These are phyloP conservation scores for Sepiola atlantica DNA, from an alignment of 2,888 invertebrate genomes.

Conservation along the genomic window DNA sequence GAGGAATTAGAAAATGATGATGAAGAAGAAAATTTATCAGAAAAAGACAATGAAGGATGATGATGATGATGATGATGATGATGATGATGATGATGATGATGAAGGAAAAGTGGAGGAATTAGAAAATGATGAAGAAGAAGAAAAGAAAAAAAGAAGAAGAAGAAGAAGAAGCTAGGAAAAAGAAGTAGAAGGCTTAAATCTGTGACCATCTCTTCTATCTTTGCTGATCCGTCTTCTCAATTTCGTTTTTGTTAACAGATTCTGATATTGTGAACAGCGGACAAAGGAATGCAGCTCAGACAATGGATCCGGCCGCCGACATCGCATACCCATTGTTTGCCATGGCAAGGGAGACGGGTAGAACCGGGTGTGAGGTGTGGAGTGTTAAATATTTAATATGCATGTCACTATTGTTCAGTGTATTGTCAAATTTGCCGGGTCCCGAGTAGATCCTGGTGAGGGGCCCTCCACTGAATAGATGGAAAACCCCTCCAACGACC, in stretches of 20 bases:
- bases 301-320: slow-evolving; percentile 48
- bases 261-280: slow-evolving; percentile 14
- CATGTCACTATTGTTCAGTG: slow-evolving; percentile 12
- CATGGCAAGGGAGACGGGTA: slow-evolving; percentile 18
- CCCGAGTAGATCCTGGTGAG: background rate
- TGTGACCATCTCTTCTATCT: background rate
- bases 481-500: background rate
- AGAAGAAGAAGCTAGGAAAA: background rate
- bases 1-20: background rate
- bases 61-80: too few relatives aligned
- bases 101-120: background rate
- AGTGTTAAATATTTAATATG: slow-evolving; percentile 32
- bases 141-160: background rate
- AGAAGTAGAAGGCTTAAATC: background rate
- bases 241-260: background rate
- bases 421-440: background rate
- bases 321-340: slow-evolving; percentile 45
- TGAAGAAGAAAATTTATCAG: background rate
- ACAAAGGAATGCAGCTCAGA: slow-evolving; percentile 48
- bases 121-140: background rate
- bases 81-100: background rate
- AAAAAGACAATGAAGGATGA: background rate
- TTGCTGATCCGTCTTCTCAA: background rate
- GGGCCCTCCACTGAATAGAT: background rate
- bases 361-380: background rate